Percentiles rank a stretch among this genome's conserved stretches.
These are phyloP conservation scores for Zaprionus capensis DNA, from an alignment of 1,140 invertebrate genomes.

Conservation along the genomic window DNA sequence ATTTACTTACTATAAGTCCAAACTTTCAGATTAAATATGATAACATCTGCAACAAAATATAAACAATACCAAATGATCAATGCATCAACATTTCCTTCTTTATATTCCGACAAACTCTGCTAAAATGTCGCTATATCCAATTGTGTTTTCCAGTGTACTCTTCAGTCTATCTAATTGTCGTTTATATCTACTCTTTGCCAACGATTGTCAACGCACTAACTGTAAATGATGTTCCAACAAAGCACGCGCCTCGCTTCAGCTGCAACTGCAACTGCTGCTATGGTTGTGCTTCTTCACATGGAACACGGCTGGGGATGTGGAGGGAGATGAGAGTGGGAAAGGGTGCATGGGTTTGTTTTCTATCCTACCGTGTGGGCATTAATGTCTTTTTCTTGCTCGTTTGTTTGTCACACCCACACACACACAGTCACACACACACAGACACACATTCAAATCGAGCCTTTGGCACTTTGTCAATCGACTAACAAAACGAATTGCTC, in stretches of 20 bases:
- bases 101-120: background rate
- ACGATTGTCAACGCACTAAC: conserved; percentile 64
- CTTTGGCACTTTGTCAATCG: conserved; percentile 78
- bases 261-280: background rate
- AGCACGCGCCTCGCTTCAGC: background rate
- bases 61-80: background rate
- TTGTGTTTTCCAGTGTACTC: background rate
- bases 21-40: too few relatives aligned
- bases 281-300: background rate
- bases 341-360: conserved; percentile 52
- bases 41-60: too few relatives aligned
- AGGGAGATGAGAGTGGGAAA: background rate
- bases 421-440: conserved; percentile 7
- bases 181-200: conserved; percentile 32
- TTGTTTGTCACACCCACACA: conserved; percentile 37
- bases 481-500: conserved; percentile 72
- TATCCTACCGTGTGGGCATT: conserved; percentile 47
- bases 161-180: conserved; percentile 57
- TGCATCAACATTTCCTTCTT: background rate
- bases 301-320: background rate
- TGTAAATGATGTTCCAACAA: conserved; percentile 65
- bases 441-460: conserved; percentile 30
- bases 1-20: background rate
- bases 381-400: conserved; percentile 75
- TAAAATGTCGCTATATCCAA: background rate